These are phyloP conservation scores for Hirtodrosophila trivittata DNA, from an alignment of 2,888 invertebrate species.

Conservation along the genomic window DNA sequence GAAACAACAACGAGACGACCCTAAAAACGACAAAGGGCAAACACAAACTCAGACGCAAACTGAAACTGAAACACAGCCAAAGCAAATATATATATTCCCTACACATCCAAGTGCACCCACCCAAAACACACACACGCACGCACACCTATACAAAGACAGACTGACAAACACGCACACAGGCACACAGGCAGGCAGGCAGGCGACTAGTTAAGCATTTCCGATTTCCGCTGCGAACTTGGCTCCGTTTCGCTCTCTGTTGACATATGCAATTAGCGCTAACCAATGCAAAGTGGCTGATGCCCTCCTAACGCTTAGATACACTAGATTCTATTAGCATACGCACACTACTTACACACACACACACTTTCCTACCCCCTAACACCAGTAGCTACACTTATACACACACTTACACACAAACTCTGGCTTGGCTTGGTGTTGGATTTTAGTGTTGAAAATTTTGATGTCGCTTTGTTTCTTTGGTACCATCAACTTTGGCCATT, in stretches of 20 bases:
- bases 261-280: constrained; percentile 79
- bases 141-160: neutral
- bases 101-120: constrained; percentile 21
- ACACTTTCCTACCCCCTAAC: constrained; percentile 16
- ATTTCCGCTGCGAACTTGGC: constrained; percentile 66
- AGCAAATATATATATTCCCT: constrained; percentile 52
- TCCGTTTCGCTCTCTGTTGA: constrained; percentile 67
- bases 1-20: constrained; percentile 27
- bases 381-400: constrained; percentile 33
- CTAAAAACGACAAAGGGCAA: constrained; percentile 35
- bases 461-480: constrained; percentile 24
- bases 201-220: constrained; percentile 78
- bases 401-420: constrained; percentile 20
- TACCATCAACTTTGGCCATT: constrained; percentile 40
- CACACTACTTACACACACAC: constrained; percentile 13
- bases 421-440: constrained; percentile 67
- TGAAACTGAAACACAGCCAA: constrained; percentile 54
- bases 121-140: too few species aligned
- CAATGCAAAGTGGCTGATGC: constrained; percentile 70
- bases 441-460: constrained; percentile 27
- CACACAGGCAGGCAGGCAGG: constrained; percentile 9
- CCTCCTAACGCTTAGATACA: constrained; percentile 54
- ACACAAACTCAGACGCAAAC: constrained; percentile 34
- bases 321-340: constrained; percentile 72
- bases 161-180: constrained; percentile 5